These are phyloP conservation scores for Chaitophorus viminalis DNA, from an alignment of 2,888 invertebrate genomes.

Conservation along the genomic window DNA sequence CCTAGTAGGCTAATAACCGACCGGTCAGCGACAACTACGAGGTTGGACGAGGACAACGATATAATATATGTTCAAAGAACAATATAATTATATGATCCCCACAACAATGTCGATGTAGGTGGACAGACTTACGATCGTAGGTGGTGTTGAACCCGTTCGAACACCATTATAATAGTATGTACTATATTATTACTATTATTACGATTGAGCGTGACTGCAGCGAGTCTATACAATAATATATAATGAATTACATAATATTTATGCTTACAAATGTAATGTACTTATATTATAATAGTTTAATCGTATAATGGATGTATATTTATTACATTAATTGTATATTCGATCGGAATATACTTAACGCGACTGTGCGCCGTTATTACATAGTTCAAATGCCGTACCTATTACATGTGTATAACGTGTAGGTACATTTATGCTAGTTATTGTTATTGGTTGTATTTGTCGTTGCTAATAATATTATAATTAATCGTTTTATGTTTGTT, in stretches of 20 bases:
- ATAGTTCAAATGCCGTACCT: background rate
- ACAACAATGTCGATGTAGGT: constrained; percentile 27
- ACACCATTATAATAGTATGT: background rate
- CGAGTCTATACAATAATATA: background rate
- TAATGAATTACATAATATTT: background rate
- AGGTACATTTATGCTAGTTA: background rate
- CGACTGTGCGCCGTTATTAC: background rate
- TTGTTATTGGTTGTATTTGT: background rate
- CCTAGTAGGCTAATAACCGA: background rate
- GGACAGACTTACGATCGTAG: constrained; percentile 20
- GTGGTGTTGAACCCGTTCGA: constrained; percentile 39
- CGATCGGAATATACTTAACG: background rate
- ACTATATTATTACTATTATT: no score
- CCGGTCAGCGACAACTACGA: background rate
- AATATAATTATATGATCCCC: background rate
- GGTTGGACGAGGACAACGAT: background rate
- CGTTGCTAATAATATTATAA: background rate
- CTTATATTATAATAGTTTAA: background rate
- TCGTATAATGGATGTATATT: background rate
- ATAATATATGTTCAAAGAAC: background rate
- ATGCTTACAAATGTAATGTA: background rate
- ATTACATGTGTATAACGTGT: background rate
- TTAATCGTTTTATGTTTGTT: background rate
- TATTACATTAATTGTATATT: background rate
- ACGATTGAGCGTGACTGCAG: constrained; percentile 10